phyloP scores from a whole-genome alignment of 2,113 vertebrate genomes.

The Pogona vitticeps region DNA sequence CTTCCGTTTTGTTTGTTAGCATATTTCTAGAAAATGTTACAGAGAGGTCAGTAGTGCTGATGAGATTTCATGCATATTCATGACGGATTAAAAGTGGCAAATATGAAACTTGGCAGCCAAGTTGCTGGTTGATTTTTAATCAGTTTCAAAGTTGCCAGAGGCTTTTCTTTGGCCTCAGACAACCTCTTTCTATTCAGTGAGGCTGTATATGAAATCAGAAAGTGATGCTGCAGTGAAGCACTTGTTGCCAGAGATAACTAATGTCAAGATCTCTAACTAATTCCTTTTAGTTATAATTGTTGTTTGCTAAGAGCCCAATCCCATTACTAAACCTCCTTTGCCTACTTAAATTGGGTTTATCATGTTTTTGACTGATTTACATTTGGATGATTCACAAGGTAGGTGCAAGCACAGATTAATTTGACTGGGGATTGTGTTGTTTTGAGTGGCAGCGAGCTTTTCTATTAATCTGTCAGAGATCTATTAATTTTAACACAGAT shows the following conservation, averaged over 20 bases:
- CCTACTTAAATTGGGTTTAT: no score
- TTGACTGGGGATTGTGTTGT: no score
- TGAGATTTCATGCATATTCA: slow-evolving; percentile 67
- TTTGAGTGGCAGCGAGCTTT: no score
- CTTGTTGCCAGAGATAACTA: neutral
- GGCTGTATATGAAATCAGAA: neutral
- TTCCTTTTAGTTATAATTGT: neutral
- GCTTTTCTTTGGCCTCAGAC: no score
- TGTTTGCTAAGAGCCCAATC: no score
- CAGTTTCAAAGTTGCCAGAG: slow-evolving; percentile 56
- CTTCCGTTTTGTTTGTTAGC: neutral
- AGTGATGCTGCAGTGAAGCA: neutral
- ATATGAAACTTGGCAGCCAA: slow-evolving; percentile 65
- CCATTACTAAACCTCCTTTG: no score
- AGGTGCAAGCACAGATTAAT: no score
- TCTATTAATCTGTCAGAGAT: no score
- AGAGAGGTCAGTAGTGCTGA: neutral
- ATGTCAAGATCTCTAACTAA: neutral
- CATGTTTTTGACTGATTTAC: no score
- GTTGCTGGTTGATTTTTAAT: slow-evolving; percentile 66
- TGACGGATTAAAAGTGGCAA: slow-evolving; percentile 58
- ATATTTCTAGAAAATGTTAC: neutral
- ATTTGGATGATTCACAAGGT: no score
- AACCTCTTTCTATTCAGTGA: no score
- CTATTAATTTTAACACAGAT: no score